A percentile compares a stretch with the other conserved stretches of the same genome.
These are phyloP conservation scores for Indri indri DNA, from an alignment of 2,113 vertebrate genomes.

Conservation along the genomic window DNA sequence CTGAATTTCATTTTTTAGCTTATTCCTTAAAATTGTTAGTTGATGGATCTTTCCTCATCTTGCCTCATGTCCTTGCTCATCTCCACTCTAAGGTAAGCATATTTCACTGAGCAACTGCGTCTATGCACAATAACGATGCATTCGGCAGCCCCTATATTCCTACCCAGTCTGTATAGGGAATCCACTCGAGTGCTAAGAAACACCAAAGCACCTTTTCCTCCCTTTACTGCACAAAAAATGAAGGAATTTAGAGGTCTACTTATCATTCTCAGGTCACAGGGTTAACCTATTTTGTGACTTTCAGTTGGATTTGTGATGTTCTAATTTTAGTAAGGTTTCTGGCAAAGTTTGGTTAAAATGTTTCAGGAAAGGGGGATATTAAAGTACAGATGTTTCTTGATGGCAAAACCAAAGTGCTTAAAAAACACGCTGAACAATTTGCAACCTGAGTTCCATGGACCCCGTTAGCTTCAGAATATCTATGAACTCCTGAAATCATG, in stretches of 20 bases:
- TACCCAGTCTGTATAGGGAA: background rate
- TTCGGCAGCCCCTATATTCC: background rate
- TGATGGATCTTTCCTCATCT: constrained; percentile 47
- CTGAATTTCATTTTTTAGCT: constrained; percentile 61
- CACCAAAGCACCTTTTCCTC: background rate
- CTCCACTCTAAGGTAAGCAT: constrained; percentile 13
- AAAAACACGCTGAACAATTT: background rate
- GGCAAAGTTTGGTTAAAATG: background rate
- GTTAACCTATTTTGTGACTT: background rate
- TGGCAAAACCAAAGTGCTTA: background rate
- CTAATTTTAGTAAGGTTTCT: background rate
- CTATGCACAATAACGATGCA: background rate
- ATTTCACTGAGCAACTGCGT: constrained; percentile 1
- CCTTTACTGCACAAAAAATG: background rate
- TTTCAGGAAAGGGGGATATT: background rate
- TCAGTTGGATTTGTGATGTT: background rate
- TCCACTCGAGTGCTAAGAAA: background rate
- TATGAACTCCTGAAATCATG: background rate
- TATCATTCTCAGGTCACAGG: background rate
- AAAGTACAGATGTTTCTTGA: background rate
- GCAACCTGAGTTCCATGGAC: background rate
- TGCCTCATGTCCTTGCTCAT: constrained; percentile 47
- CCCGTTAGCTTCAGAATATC: background rate
- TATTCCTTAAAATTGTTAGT: constrained; percentile 56
- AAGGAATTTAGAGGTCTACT: background rate